These are phyloP conservation scores for Eucera pruinosa DNA, from an alignment of 2,888 invertebrate genomes.

Conservation along the genomic window DNA sequence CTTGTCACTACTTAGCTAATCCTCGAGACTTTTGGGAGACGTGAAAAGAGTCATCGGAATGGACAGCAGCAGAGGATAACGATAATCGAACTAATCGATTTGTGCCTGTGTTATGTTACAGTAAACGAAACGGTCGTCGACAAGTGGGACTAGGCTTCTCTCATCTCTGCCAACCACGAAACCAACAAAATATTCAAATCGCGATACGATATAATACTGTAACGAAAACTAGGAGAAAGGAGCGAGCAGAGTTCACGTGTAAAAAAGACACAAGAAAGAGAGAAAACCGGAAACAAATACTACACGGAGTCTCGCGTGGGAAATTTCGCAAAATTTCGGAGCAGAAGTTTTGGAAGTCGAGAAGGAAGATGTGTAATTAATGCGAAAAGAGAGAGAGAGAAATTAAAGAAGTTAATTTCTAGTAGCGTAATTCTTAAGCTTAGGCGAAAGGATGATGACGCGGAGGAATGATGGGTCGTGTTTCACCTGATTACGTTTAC, in stretches of 20 bases:
- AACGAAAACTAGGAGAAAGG: neutral
- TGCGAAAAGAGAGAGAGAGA: neutral
- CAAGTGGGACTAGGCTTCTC: conserved; percentile 66
- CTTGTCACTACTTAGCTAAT: too few relatives aligned
- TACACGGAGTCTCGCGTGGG: conserved; percentile 27
- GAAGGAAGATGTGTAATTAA: too few relatives aligned
- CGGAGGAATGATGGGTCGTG: conserved; percentile 18
- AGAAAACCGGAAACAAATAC: conserved; percentile 22
- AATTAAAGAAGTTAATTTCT: neutral
- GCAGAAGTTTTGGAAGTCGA: neutral
- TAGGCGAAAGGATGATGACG: too few relatives aligned
- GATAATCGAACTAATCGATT: conserved; percentile 54
- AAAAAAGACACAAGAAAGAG: neutral
- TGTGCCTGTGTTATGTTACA: conserved; percentile 76
- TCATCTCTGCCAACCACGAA: conserved; percentile 30
- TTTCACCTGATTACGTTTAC: neutral
- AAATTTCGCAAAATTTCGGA: too few relatives aligned
- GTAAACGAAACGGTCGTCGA: conserved; percentile 75
- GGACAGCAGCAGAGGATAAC: too few relatives aligned
- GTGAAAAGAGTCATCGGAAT: neutral
- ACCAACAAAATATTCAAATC: neutral
- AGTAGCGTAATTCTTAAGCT: too few relatives aligned
- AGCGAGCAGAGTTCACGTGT: conserved; percentile 21
- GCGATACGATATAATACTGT: neutral
- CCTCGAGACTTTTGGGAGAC: too few relatives aligned